Base-by-base conservation (phyloP, 2,797 vertebrate species). In the Lophura swinhoii region DNA sequence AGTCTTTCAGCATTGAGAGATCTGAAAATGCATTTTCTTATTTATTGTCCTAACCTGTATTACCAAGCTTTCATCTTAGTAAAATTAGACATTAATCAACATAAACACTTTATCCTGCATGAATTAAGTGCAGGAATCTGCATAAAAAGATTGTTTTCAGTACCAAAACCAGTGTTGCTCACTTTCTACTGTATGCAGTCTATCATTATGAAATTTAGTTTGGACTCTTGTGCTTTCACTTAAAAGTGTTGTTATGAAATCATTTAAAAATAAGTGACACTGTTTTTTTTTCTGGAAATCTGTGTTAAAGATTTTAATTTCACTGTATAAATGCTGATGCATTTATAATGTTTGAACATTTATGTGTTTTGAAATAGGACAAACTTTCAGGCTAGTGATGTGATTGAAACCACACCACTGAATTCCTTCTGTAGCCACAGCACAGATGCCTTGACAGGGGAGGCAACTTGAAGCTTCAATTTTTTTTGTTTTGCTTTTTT, bases 391-490 rank as follows among this genome's bases (percentile, higher is more conserved):
- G 62, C 73, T 67, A 86, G 51, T 9, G 20, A 11, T 41, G 33
- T 64, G 72, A 37, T 28, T 49, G 73, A 39, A 87, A 29, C 24
- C 39, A 28, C 13, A 2, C 33, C 73, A 37, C 68, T 71, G 81
- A 22, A 9, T 82, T 71, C 68, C 43, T 37, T 18, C 68, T 0
- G 0, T 9, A 26, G 44, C 35, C 49, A 18, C 55, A 22, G 44
- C 43, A 14, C 2, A 1, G 12, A 39, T 76, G 14, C 10, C 56
- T 58, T 18, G 22, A 55, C 64, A 35, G 3, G 18, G 12, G 44
- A 33, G 71, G 55, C 55, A 71, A 13, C 14, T n/a, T 31, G 1
- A 24, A 71, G 11, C n/a, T 35, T 58, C 51, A 46, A 69, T 75
- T 77, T 77, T 15, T 20, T 18, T 44, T 44, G 43, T 17, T 44